Base-by-base conservation (phyloP, 2,797 vertebrate genomes). In the Typhlichthys eigenmanni region DNA sequence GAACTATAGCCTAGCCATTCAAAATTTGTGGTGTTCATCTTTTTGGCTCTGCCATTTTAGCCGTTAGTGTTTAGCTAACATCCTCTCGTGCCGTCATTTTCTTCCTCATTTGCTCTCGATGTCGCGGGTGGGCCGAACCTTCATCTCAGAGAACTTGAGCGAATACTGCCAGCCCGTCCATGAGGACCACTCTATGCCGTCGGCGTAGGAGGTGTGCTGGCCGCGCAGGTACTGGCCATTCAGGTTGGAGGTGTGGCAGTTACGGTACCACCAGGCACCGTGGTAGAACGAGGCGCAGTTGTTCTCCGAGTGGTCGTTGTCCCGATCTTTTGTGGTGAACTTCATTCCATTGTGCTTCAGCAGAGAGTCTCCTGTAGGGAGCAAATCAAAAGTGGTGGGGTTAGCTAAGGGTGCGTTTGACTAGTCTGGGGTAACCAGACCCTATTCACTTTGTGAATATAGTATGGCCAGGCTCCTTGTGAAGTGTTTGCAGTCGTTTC, bases 111-210 rank as follows among this genome's bases (percentile, higher is more conserved):
- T 94, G 66, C 86, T 92, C 46, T 98, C 97, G 38, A 51, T 57
- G 60, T 97, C 95, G 0, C 94, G 92, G 59, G 92, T 83, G 0
- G 96, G 96, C 16, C 96, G 93, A 54, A 98, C 95, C 92, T 99
- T 99, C 95, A 99, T 98, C 91, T 99, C 97, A 0, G 96, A 94
- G 89, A 96, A 98, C 81, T 97, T 98, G 76, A 99, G 95, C 0
- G 97, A 99, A 69, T 99, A 99, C 86, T 98, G 96, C 97, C 97
- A 99, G 67, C 97, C 97, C 0, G 97, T 98, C 97, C 96, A 98
- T 64, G 96, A 96, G 57, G 97, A 98, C 97, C 97, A 99, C 90
- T 99, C 97, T 7, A 99, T 93, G 62, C 97, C 97, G 0, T 99
- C 96, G 0, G 97, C 97, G 0, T 99, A 98, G 76, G 97, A 99